Base-by-base conservation (phyloP, 2,113 vertebrate genomes). In the Delphinapterus leucas region DNA sequence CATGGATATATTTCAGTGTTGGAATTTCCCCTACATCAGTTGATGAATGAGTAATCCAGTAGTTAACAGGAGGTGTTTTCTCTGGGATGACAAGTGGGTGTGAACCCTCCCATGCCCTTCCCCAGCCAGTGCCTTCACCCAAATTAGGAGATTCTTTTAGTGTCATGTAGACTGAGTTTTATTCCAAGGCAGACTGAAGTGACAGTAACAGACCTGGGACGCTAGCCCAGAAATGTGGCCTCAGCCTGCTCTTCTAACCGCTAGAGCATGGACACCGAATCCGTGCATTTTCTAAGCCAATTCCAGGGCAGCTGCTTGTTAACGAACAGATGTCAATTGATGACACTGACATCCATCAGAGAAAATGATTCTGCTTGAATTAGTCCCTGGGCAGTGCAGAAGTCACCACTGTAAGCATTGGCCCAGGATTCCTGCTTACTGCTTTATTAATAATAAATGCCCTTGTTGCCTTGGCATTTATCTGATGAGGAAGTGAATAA, bases 271-370 rank as follows among this genome's bases (percentile, higher is more conserved):
- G 23, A 68, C 26, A 85, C 53, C 47, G 73, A 88, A 93, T 82
- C 84, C 70, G 26, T 65, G 31, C 33, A 25, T 88, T 85, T 70
- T 85, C 95, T 63, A 87, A 97, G 96, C 95, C 97, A 97, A 38
- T 92, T 97, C 41, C 60, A 85, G 67, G 83, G 93, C 87, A 95
- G 96, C 90, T 96, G 92, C 92, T 95, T 95, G 96, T 98, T 97
- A 98, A 97, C 61, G 20, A 98, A 95, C 97, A 98, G 97, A 97
- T 98, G 97, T 93, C 89, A 85, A 71, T 97, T 11, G 20, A 49
- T 97, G 94, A 81, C 94, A 89, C 41, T 58, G 67, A 65, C 88
- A 98, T 98, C 84, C 76, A 83, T 97, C 96, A 97, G 92, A 94
- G 92, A 92, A 95, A 90, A 96, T 79, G 86, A 94, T 96, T 96